These are phyloP conservation scores for Suricata suricatta DNA, from an alignment of 2,113 vertebrate species.

Conservation along the genomic window DNA sequence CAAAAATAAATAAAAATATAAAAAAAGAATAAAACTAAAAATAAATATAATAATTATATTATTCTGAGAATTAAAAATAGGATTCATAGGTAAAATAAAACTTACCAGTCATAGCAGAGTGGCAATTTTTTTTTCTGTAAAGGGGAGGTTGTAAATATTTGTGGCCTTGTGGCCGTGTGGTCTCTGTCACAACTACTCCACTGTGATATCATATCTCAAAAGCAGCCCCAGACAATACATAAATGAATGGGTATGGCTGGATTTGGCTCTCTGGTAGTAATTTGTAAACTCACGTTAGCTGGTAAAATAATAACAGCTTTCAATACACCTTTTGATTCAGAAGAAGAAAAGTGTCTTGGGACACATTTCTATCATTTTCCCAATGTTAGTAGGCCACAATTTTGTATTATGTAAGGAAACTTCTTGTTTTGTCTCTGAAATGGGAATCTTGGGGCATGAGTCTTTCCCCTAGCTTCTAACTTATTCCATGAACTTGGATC, in stretches of 20 bases:
- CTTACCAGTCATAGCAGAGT: neutral
- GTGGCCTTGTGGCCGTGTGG: neutral
- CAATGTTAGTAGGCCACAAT: neutral
- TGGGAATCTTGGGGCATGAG: neutral
- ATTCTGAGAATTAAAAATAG: neutral
- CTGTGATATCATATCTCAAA: neutral
- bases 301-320: neutral
- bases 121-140: neutral
- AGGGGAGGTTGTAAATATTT: neutral
- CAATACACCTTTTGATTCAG: neutral
- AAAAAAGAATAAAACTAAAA: constrained; percentile 5
- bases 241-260: neutral
- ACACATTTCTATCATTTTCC: neutral
- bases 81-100: neutral
- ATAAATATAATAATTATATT: neutral
- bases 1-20: too few species aligned
- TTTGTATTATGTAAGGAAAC: neutral
- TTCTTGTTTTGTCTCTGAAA: neutral
- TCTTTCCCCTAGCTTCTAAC: neutral
- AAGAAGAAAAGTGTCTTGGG: neutral
- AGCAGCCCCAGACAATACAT: neutral
- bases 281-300: neutral
- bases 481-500: neutral
- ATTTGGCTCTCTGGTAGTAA: neutral
- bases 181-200: neutral